Evolutionary conservation across 2,888 invertebrate species (phyloP), one percentile per base, ranked within the genome.

Genomic region (Clanis bilineata): DNA sequence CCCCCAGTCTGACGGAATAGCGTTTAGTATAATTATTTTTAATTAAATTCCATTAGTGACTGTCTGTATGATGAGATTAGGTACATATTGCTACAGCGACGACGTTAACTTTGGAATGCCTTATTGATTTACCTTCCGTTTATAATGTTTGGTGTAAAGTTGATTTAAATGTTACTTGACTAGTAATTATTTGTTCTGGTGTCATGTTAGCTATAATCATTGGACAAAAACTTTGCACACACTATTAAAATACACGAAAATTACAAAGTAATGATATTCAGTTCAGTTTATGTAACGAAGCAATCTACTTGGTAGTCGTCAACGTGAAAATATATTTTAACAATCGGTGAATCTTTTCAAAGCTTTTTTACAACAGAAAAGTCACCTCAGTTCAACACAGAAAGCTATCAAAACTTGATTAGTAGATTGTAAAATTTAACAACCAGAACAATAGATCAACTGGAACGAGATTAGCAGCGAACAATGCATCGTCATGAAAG

Each of bases 11-110:
- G 62, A 61, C 62, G 59, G 51, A 72, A 71, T 73, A 77, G 70
- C 65, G 65, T 69, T 73, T 69, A 74, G 70, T 65, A 72, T 74
- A 67, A 76, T 78, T 72, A 69, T 73, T 73, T 75, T 79, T 77
- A 77, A 83, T 82, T 76, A 80, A 80, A 85, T 83, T 82, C 80
- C 75, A 61, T 71, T 68, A 66, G 67, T 62, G 62, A 47, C 63
- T 72, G 63, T 72, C 71, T 73, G 59, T 61, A 58, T 63, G 61
- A 67, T 72, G 66, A 59, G 64, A 69, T 74, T 72, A 62, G 64
- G 65, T 59, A 68, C 67, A 73, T 77, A 74, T 70, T 69, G 25
- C 41, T 54, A 55, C 58, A n/a, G n/a, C n/a, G 66, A 60, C 58
- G 58, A 62, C 68, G 23, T 38, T 39, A 51, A 58, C 51, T 15